Percentiles rank a stretch among this genome's conserved stretches.
phyloP scores from a whole-genome alignment of 2,113 vertebrate genomes.

The Hassar affinis region DNA sequence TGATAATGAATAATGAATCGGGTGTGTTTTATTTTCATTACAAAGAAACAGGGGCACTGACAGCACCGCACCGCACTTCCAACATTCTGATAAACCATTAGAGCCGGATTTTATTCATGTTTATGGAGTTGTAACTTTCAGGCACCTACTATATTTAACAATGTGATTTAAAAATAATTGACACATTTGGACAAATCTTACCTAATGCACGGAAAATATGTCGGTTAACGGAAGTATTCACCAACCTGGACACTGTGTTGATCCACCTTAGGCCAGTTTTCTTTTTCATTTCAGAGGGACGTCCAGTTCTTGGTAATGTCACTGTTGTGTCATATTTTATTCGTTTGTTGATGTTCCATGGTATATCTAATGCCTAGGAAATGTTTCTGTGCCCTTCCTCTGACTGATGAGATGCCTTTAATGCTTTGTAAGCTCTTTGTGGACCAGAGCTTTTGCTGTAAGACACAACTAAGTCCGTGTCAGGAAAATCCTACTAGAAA shows the following conservation, averaged over 20 bases:
- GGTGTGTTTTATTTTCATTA: neutral
- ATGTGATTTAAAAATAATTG: neutral
- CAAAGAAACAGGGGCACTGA: too few species aligned
- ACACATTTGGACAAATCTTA: neutral
- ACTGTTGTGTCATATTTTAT: too few species aligned
- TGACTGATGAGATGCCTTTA: too few species aligned
- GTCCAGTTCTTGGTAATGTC: too few species aligned
- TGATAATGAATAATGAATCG: neutral
- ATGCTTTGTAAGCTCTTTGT: too few species aligned
- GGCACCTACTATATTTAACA: neutral
- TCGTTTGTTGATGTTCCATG: too few species aligned
- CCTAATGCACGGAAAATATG: neutral
- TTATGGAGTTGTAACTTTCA: neutral
- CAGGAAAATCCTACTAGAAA: too few species aligned
- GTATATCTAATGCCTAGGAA: too few species aligned
- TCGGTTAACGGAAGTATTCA: neutral
- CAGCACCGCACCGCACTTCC: neutral
- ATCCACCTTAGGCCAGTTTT: neutral
- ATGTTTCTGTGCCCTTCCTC: neutral
- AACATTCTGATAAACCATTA: neutral
- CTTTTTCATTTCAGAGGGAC: too few species aligned
- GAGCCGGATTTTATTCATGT: neutral
- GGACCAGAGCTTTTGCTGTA: too few species aligned
- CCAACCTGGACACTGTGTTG: neutral
- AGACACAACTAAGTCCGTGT: too few species aligned